phyloP scores from a whole-genome alignment of 2,888 invertebrate genomes.

The Masnerella sp. region DNA sequence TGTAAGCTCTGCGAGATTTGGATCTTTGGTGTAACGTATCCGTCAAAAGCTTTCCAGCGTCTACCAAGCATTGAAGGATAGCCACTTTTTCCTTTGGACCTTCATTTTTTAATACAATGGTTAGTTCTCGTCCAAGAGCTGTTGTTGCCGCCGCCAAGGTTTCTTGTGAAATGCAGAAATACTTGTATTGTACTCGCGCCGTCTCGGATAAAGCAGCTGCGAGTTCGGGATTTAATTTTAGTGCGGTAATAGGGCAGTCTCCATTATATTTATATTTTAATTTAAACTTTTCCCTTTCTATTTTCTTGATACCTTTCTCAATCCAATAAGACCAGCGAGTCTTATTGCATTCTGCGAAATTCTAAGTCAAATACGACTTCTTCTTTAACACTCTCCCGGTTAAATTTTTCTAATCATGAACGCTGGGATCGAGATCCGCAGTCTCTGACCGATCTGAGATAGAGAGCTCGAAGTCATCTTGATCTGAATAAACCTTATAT shows the following conservation, averaged over 20 bases:
- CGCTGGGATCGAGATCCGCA: too few relatives aligned
- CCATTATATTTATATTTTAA: conserved; percentile 3
- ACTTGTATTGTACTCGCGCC: conserved; percentile 1
- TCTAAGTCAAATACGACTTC: conserved; percentile 2
- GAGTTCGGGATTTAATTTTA: conserved; percentile 4
- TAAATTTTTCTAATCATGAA: too few relatives aligned
- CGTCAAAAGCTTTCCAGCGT: conserved; percentile 9
- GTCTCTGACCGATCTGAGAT: too few relatives aligned
- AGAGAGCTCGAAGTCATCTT: too few relatives aligned
- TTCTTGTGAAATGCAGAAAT: background rate
- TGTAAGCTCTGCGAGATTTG: conserved; percentile 7
- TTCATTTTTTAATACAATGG: conserved; percentile 6
- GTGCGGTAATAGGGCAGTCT: background rate
- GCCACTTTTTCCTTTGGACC: background rate
- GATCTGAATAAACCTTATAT: too few relatives aligned
- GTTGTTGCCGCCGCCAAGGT: conserved; percentile 5
- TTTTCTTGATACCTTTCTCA: conserved; percentile 11
- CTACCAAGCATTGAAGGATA: background rate
- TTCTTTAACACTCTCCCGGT: background rate
- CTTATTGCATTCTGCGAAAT: background rate
- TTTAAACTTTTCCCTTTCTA: conserved; percentile 4
- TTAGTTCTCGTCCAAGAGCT: conserved; percentile 3
- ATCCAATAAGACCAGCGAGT: conserved; percentile 5
- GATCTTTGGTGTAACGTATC: background rate
- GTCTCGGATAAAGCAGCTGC: background rate